These are phyloP conservation scores for Nemurella pictetii DNA, from an alignment of 2,888 invertebrate species.

Conservation along the genomic window DNA sequence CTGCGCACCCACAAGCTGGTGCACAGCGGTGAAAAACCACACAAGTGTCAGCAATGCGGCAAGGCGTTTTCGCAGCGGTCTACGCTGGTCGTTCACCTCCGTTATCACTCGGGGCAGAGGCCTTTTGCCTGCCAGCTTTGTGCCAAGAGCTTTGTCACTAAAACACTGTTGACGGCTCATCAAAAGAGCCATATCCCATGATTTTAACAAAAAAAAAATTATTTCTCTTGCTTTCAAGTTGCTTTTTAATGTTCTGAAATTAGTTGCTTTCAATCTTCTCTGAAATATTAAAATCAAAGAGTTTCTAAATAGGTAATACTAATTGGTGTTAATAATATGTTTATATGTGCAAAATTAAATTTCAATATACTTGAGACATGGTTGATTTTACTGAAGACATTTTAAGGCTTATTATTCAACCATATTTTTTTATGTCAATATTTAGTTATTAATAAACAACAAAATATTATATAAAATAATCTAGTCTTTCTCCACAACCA, in stretches of 20 bases:
- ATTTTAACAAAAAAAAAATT: not conserved
- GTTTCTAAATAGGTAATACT: no score
- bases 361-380: no score
- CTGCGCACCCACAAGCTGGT: slow-evolving; percentile 51
- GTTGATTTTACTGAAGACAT: no score
- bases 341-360: no score
- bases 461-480: not conserved
- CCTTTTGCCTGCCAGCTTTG: slow-evolving; percentile 51
- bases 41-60: slow-evolving; percentile 57
- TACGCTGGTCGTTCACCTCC: slow-evolving; percentile 52
- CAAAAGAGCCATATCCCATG: slow-evolving; percentile 19
- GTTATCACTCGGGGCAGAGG: slow-evolving; percentile 52
- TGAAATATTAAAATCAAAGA: slow-evolving; percentile 51
- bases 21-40: slow-evolving; percentile 60
- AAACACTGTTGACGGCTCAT: slow-evolving; percentile 32
- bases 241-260: not conserved
- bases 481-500: not conserved
- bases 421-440: no score
- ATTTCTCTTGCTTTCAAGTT: not conserved
- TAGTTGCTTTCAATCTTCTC: not conserved
- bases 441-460: not conserved
- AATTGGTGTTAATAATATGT: no score
- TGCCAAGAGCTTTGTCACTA: slow-evolving; percentile 52
- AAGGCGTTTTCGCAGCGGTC: slow-evolving; percentile 53
- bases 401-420: no score